Percentiles rank a stretch among this genome's conserved stretches.
phyloP scores from a whole-genome alignment of 2,113 vertebrate genomes.

The Pachycephala philippinensis region DNA sequence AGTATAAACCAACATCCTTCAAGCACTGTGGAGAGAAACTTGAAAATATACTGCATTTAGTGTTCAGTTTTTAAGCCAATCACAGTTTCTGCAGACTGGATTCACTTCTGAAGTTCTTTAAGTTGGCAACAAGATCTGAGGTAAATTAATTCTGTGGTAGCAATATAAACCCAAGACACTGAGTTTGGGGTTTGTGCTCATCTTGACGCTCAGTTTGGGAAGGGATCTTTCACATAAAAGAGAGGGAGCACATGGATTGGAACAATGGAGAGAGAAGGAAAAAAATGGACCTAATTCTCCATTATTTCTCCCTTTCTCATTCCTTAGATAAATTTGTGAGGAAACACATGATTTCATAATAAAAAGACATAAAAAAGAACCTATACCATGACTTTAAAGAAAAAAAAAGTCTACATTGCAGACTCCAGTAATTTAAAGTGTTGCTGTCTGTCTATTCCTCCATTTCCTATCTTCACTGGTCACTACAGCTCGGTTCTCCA shows the following conservation, averaged over 20 bases:
- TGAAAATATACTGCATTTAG: not conserved
- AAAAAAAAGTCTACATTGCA: not conserved
- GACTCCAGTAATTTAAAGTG: not conserved
- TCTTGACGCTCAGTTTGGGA: not conserved
- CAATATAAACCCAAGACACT: not conserved
- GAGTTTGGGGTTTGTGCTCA: not conserved
- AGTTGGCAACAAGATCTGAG: not conserved
- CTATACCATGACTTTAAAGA: not conserved
- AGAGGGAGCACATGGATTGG: not conserved
- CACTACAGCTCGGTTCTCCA: not conserved
- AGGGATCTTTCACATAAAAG: not conserved
- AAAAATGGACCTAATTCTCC: fast-evolving
- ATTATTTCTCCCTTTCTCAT: not conserved
- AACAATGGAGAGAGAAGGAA: not conserved
- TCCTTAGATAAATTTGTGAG: not conserved
- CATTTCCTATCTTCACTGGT: not conserved
- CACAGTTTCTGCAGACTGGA: not conserved
- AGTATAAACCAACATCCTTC: not conserved
- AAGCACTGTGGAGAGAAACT: not conserved
- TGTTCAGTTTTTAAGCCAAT: not conserved
- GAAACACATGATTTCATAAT: not conserved
- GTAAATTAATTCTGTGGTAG: not conserved
- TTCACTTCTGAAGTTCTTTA: not conserved
- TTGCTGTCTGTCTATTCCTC: not conserved
- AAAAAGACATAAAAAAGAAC: not conserved